These are phyloP conservation scores for Macrotus californicus DNA, from an alignment of 2,113 vertebrate genomes.

Conservation along the genomic window DNA sequence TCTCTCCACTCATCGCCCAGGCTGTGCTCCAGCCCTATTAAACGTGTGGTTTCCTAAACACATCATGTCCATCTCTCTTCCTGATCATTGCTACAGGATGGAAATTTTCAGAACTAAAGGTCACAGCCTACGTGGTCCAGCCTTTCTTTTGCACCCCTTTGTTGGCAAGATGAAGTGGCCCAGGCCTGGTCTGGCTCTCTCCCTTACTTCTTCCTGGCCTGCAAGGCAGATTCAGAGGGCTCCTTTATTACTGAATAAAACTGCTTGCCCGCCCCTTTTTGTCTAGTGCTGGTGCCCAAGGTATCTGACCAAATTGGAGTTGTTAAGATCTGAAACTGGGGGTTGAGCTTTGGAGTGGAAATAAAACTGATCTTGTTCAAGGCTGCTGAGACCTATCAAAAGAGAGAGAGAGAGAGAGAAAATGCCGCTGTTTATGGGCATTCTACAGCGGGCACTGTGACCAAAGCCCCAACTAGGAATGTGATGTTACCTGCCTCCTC, in stretches of 20 bases:
- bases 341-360: background rate
- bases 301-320: background rate
- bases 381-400: background rate
- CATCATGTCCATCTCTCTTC: background rate
- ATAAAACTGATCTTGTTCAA: background rate
- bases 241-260: background rate
- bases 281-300: background rate
- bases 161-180: background rate
- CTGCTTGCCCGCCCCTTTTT: background rate
- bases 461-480: background rate
- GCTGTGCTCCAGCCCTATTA: background rate
- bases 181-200: background rate
- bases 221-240: background rate
- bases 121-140: background rate
- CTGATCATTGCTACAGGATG: background rate
- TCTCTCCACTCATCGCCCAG: background rate
- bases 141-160: background rate
- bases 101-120: background rate
- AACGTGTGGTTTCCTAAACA: background rate
- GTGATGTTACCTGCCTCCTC: background rate
- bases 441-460: background rate
- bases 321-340: background rate
- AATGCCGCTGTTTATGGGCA: background rate
- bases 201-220: background rate
- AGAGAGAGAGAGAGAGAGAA: background rate